These are phyloP conservation scores for Parotocinclus haroldoi DNA, from an alignment of 2,797 vertebrate species.

Conservation along the genomic window DNA sequence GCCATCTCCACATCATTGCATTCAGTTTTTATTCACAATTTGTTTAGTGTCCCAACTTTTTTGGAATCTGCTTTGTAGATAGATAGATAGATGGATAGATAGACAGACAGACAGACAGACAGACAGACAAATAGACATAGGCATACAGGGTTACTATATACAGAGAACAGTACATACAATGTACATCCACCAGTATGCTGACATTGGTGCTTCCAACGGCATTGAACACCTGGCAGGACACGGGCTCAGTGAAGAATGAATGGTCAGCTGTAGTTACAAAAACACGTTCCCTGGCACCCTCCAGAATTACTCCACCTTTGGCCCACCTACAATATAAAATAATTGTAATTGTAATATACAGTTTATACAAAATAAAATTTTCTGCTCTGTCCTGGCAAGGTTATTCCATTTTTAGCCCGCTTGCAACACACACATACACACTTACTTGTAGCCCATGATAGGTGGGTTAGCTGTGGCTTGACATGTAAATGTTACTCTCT, in stretches of 20 bases:
- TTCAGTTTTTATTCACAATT: too few relatives aligned
- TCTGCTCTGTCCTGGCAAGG: slow-evolving; percentile 58
- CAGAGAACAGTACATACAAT: slow-evolving; percentile 77
- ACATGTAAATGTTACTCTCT: slow-evolving; percentile 88
- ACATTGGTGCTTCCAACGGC: slow-evolving; percentile 92
- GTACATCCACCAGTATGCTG: slow-evolving; percentile 93
- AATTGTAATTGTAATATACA: too few relatives aligned
- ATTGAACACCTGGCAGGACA: slow-evolving; percentile 93
- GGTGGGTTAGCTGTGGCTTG: slow-evolving; percentile 90
- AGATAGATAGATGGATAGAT: background rate
- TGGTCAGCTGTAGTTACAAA: slow-evolving; percentile 89
- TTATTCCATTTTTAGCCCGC: slow-evolving; percentile 90
- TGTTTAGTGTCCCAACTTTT: too few relatives aligned
- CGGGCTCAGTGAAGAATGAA: slow-evolving; percentile 94
- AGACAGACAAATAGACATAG: background rate
- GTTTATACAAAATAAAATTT: too few relatives aligned
- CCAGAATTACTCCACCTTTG: slow-evolving; percentile 87
- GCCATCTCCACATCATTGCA: too few relatives aligned
- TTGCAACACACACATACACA: slow-evolving; percentile 59
- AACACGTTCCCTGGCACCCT: slow-evolving; percentile 82
- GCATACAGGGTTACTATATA: background rate
- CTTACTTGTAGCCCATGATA: slow-evolving; percentile 90
- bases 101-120: background rate
- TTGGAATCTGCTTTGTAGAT: too few relatives aligned
- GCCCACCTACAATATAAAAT: slow-evolving; percentile 80